phyloP scores from a whole-genome alignment of 2,797 vertebrate species.

The Xiphorhynchus erythropygius region DNA sequence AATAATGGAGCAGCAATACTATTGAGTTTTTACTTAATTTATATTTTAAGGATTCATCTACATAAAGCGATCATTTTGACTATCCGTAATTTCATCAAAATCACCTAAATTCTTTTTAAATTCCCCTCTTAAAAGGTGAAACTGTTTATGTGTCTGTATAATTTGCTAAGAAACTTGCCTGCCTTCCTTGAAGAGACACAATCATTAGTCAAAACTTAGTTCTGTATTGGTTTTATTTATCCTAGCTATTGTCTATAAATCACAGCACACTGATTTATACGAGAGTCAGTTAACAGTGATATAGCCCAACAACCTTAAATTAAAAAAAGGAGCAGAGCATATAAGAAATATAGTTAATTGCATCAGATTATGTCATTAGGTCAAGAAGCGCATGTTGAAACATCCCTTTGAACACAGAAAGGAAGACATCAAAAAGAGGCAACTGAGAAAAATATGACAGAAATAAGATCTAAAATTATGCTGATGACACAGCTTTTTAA shows the following conservation, averaged over 20 bases:
- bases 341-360: neutral
- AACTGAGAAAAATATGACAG: neutral
- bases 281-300: neutral
- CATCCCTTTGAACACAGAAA: neutral
- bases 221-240: neutral
- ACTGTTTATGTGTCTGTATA: neutral
- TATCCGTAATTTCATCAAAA: neutral
- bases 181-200: neutral
- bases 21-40: neutral
- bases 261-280: neutral
- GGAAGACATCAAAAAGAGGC: neutral
- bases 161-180: neutral
- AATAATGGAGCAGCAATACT: neutral
- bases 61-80: neutral
- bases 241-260: neutral
- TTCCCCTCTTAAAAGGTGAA: neutral
- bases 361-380: neutral
- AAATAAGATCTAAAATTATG: neutral
- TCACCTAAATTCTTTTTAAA: neutral
- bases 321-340: neutral
- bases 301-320: neutral
- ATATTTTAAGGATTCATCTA: neutral
- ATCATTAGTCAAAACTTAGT: neutral
- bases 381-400: neutral
- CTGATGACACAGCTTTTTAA: neutral